Evolutionary conservation across 2,888 invertebrate genomes (phyloP).

Genomic region (Drosophila hamatofila): DNA sequence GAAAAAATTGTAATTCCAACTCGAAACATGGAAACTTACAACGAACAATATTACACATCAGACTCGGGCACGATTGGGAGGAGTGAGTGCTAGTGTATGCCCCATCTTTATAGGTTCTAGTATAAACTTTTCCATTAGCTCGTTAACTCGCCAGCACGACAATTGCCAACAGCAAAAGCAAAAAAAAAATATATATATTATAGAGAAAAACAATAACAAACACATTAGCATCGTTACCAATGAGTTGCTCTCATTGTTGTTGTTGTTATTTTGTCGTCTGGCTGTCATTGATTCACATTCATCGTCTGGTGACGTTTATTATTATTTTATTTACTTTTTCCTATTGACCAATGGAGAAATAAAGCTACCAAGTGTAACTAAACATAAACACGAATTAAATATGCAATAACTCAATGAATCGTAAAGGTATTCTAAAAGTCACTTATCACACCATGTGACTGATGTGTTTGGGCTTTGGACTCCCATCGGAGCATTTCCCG

Average conservation of each 20-base stretch:
- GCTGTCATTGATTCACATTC: conserved; percentile 64
- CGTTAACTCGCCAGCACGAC: conserved; percentile 72
- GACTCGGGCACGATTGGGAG: conserved; percentile 13
- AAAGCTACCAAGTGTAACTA: conserved; percentile 45
- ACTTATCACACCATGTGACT: background rate
- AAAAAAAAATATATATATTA: conserved; percentile 19
- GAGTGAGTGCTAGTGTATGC: conserved; percentile 20
- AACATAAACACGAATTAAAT: conserved; percentile 60
- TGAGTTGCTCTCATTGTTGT: conserved; percentile 25
- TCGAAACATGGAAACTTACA: conserved; percentile 50
- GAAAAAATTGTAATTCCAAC: conserved; percentile 32
- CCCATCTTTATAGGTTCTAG: conserved; percentile 49
- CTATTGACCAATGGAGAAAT: conserved; percentile 67
- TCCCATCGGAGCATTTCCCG: background rate
- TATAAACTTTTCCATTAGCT: conserved; percentile 79
- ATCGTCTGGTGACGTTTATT: conserved; percentile 57
- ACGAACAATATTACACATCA: conserved; percentile 46
- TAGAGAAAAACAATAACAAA: conserved; percentile 50
- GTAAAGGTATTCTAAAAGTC: background rate
- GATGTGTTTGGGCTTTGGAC: background rate
- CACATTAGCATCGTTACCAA: conserved; percentile 56
- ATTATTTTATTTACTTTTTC: conserved; percentile 11
- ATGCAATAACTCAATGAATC: conserved; percentile 60
- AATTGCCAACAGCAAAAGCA: conserved; percentile 50
- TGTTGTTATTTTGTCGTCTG: conserved; percentile 48